These are phyloP conservation scores for Agonopterix arenella DNA, from an alignment of 2,888 invertebrate genomes.

Conservation along the genomic window DNA sequence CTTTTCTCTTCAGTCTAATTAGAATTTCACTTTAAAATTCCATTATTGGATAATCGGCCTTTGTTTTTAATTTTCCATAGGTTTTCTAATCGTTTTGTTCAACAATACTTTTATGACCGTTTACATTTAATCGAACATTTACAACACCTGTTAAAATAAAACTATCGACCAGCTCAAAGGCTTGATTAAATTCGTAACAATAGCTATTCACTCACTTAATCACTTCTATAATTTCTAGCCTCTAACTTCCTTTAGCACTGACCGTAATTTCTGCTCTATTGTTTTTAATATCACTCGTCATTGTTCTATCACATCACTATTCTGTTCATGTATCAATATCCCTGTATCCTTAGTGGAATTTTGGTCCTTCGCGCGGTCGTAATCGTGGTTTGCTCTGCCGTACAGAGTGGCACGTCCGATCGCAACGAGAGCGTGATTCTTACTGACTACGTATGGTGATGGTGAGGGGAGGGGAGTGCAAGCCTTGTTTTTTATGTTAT, in stretches of 20 bases:
- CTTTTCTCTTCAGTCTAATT: conserved; percentile 3
- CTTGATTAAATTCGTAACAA: too few relatives aligned
- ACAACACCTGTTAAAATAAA: conserved; percentile 4
- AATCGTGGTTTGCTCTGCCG: not conserved
- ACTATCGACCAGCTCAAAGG: not conserved
- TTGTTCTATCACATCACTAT: conserved; percentile 20
- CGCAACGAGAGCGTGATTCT: too few relatives aligned
- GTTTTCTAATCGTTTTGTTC: too few relatives aligned
- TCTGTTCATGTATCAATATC: conserved; percentile 13
- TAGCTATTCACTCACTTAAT: not conserved
- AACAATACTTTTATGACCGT: too few relatives aligned
- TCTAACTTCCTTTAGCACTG: conserved; percentile 11
- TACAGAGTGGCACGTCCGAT: too few relatives aligned
- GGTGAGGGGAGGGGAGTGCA: too few relatives aligned
- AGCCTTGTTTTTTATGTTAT: too few relatives aligned
- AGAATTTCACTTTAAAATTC: too few relatives aligned
- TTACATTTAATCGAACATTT: not conserved
- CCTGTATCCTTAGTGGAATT: conserved; percentile 16
- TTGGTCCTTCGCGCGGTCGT: conserved; percentile 1
- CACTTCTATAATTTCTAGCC: conserved; percentile 5
- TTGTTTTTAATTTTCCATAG: too few relatives aligned
- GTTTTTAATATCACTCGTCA: conserved; percentile 14
- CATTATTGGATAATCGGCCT: too few relatives aligned
- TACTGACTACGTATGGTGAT: too few relatives aligned
- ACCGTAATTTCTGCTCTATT: conserved; percentile 16